Evolutionary conservation across 1,140 invertebrate genomes (phyloP).

Genomic region (Matsumurasca onukii): DNA sequence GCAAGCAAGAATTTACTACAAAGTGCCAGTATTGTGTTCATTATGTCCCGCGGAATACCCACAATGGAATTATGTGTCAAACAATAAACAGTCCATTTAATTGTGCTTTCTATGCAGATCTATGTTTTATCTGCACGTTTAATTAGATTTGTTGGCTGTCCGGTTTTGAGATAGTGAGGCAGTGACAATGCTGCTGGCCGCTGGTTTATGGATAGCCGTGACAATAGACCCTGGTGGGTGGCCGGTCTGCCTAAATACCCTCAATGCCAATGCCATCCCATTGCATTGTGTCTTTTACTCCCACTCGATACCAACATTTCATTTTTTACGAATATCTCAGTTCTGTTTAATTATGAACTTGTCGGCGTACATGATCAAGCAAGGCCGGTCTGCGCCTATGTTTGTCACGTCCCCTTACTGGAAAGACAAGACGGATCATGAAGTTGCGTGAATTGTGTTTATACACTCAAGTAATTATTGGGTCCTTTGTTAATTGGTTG

Average conservation of each 20-base stretch:
- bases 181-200: neutral
- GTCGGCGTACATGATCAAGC: no score
- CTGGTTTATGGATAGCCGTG: slow-evolving; percentile 14
- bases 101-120: slow-evolving; percentile 24
- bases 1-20: no score
- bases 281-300: neutral
- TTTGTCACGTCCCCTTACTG: no score
- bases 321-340: no score
- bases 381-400: no score
- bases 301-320: neutral
- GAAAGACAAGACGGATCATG: no score
- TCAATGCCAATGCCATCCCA: neutral
- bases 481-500: no score
- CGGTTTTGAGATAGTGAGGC: no score
- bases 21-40: neutral
- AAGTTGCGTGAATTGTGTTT: no score
- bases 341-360: no score
- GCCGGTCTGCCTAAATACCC: slow-evolving; percentile 2
- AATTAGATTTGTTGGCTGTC: slow-evolving; percentile 12
- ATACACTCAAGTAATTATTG: no score
- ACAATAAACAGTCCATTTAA: slow-evolving; percentile 16
- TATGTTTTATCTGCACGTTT: neutral
- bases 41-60: neutral
- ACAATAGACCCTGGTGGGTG: slow-evolving; percentile 11
- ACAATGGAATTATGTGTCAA: slow-evolving; percentile 20